phyloP scores from a whole-genome alignment of 2,888 invertebrate species.

The Caenorhabditis sp. region DNA sequence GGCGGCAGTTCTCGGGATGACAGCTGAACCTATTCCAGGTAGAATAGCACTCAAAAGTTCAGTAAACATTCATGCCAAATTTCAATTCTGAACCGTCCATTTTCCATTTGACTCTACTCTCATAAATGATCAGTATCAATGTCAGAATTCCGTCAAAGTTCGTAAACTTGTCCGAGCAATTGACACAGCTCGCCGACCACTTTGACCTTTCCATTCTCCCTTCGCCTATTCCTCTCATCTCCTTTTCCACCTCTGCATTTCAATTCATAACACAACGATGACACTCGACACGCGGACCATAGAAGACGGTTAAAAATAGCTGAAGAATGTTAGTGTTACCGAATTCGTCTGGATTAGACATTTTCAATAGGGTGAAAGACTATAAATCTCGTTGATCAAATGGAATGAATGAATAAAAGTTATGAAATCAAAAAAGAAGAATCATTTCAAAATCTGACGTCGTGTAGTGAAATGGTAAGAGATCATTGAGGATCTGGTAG shows the following conservation, averaged over 20 bases:
- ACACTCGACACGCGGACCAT: conserved; percentile 41
- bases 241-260: conserved; percentile 15
- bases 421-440: neutral
- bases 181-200: neutral
- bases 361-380: conserved; percentile 20
- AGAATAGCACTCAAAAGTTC: too few species aligned
- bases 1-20: too few species aligned
- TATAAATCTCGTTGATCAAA: conserved; percentile 51
- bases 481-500: neutral
- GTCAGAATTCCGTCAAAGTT: too few species aligned
- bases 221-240: conserved; percentile 42
- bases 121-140: too few species aligned
- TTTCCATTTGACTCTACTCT: too few species aligned
- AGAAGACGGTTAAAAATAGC: conserved; percentile 36
- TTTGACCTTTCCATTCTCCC: conserved; percentile 30
- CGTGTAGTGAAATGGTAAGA: conserved; percentile 3
- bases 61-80: too few species aligned
- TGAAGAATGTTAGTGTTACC: conserved; percentile 30
- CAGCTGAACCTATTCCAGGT: too few species aligned
- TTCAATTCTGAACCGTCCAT: too few species aligned
- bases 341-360: conserved; percentile 59
- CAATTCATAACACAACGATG: conserved; percentile 43
- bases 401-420: neutral
- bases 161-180: too few species aligned
- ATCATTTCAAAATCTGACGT: neutral